Conservation (phyloP, 2,888 invertebrate species). For the Melipona bicolor region DNA sequence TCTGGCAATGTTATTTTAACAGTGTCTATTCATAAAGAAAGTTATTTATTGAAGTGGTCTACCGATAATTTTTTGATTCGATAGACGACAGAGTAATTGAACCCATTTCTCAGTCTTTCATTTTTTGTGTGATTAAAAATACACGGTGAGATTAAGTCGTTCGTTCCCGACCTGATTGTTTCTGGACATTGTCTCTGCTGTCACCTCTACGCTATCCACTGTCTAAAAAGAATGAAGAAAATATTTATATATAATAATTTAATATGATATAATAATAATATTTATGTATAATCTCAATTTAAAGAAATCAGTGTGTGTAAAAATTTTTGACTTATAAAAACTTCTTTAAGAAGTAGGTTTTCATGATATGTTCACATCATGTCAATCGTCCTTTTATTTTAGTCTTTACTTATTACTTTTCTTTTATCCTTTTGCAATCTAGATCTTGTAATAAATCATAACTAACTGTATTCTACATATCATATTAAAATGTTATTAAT, state of each 20-base stretch:
- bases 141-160: constrained; percentile 90
- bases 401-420: too few species aligned
- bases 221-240: constrained; percentile 78
- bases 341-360: too few species aligned
- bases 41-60: background rate
- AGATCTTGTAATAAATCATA: background rate
- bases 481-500: too few species aligned
- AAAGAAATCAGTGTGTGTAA: too few species aligned
- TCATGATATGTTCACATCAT: too few species aligned
- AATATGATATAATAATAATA: too few species aligned
- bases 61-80: background rate
- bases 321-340: too few species aligned
- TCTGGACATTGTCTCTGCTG: constrained; percentile 83
- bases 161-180: constrained; percentile 83
- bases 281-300: too few species aligned
- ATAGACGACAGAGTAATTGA: background rate
- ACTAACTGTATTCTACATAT: background rate
- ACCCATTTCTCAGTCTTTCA: constrained; percentile 48
- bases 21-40: background rate
- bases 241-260: background rate
- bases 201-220: constrained; percentile 85
- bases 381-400: background rate
- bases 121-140: constrained; percentile 85
- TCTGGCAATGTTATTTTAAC: constrained; percentile 21
- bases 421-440: background rate